phyloP scores from a whole-genome alignment of 2,888 invertebrate genomes.

The Trichopoda pennipes region DNA sequence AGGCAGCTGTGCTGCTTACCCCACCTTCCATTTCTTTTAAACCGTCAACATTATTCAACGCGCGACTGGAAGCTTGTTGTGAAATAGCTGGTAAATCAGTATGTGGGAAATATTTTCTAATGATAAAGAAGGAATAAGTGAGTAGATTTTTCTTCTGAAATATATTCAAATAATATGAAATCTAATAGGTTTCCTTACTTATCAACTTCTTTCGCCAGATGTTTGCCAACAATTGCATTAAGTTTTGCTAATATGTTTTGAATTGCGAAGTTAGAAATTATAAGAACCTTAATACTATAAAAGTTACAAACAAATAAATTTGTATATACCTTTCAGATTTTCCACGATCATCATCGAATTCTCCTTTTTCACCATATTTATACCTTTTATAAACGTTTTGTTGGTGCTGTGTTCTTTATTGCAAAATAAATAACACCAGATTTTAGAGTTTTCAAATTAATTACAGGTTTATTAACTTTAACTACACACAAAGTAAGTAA shows the following conservation, averaged over 20 bases:
- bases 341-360: slow-evolving; percentile 81
- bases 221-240: slow-evolving; percentile 83
- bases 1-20: slow-evolving; percentile 75
- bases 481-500: no score
- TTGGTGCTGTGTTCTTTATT: no score
- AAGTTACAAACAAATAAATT: not conserved
- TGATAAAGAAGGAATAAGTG: slow-evolving; percentile 87
- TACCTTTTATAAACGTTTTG: no score
- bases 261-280: not conserved
- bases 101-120: slow-evolving; percentile 87
- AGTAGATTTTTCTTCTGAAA: slow-evolving; percentile 79
- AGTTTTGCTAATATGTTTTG: slow-evolving; percentile 77
- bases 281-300: not conserved
- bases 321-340: slow-evolving; percentile 80
- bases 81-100: slow-evolving; percentile 81
- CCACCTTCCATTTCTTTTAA: slow-evolving; percentile 82
- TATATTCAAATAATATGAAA: not conserved
- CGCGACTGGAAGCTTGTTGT: slow-evolving; percentile 87
- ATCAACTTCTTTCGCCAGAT: slow-evolving; percentile 83
- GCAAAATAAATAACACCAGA: no score
- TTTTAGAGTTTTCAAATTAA: no score
- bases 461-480: no score
- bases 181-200: not conserved
- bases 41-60: slow-evolving; percentile 87
- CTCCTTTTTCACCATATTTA: slow-evolving; percentile 73